Evolutionary conservation across 2,888 invertebrate genomes (phyloP), one percentile per base, ranked within the genome.

Genomic region (Megamerina dolium): DNA sequence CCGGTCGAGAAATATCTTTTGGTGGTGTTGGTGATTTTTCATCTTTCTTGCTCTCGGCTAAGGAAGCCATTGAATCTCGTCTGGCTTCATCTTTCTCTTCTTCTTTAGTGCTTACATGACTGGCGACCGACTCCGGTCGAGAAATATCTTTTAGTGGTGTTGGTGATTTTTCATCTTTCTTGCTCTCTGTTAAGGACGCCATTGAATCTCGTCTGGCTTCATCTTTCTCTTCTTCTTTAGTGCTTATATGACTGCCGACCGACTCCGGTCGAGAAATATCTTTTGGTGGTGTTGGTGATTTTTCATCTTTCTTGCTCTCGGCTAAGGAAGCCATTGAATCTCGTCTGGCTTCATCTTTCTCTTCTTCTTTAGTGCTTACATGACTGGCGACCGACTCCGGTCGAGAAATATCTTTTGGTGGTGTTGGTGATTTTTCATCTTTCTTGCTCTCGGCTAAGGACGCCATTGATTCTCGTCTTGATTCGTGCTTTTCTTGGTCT

Each of bases 371-470:
- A 9, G 45, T 10, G 16, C 38, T 38, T 3, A 37, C 14, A 12
- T 37, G 37, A 37, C 27, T 37, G 26, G 42, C 36, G 27, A 42
- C 39, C 1, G 63, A 56, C 3, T 49, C 41, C 1, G 63, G 62
- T 29, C 66, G 65, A 0, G 66, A 60, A n/a, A 60, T 59, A 12
- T 57, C 63, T 16, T 44, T 36, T 5, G 36, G 5, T 10, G 23
- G 30, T 23, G 32, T 26, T 14, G 41, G 41, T 5, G 41, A 30
- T 21, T 27, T 32, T 17, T 33, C 21, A 13, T 42, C 36, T 20
- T 18, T 27, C 6, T 29, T 37, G 17, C 19, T 45, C 9, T 49
- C 37, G 13, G 42, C 14, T 5, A 23, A 30, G 9, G 45, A 48
- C 3, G 29, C 31, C 6, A 48, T 19, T 2, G 51, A 50, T 39